phyloP scores from a whole-genome alignment of 2,797 vertebrate genomes.

The Luscinia luscinia region DNA sequence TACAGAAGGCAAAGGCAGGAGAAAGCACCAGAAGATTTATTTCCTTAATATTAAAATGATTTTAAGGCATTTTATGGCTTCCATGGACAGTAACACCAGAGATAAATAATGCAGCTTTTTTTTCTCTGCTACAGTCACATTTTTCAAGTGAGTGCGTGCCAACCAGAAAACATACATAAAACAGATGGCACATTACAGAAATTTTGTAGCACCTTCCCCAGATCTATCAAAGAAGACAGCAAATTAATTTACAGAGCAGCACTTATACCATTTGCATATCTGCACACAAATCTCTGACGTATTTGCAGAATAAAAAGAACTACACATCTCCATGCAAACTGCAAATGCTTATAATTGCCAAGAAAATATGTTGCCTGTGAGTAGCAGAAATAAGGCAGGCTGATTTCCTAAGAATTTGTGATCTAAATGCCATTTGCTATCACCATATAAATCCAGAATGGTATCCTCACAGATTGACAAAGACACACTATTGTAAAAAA shows the following conservation, averaged over 20 bases:
- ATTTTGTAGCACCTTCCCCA: constrained; percentile 16
- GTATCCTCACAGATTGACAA: neutral
- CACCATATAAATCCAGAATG: neutral
- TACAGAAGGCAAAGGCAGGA: neutral
- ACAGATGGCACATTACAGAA: constrained; percentile 6
- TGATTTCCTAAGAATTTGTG: neutral
- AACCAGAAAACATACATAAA: constrained; percentile 1
- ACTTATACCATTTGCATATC: neutral
- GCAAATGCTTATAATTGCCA: neutral
- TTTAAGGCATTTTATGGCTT: neutral
- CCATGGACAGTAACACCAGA: neutral
- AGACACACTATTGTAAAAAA: neutral
- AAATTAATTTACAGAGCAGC: constrained; percentile 20
- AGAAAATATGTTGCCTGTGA: neutral
- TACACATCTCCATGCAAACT: neutral
- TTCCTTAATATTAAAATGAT: neutral
- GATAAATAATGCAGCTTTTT: neutral
- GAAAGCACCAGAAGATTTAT: neutral
- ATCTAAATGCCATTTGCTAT: neutral
- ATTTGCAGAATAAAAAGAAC: neutral
- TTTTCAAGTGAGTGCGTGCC: neutral
- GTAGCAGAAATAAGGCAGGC: neutral
- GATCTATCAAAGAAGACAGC: neutral
- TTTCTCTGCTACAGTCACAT: neutral
- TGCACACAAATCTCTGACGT: neutral